Evolutionary conservation across 2,888 invertebrate genomes (phyloP).

Genomic region (Plemyria rubiginata): DNA sequence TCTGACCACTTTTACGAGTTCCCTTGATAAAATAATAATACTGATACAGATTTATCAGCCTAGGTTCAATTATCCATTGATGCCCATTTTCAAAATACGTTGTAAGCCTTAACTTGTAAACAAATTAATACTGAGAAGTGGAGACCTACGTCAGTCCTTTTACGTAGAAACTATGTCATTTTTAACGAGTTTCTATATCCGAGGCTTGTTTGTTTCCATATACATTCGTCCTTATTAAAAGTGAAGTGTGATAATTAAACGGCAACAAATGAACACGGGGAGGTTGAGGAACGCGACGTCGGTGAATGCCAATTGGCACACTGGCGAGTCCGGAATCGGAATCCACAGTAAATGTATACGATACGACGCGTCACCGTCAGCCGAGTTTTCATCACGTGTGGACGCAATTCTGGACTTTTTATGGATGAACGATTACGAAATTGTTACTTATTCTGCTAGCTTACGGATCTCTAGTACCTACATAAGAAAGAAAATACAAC

Average conservation of each 20-base stretch:
- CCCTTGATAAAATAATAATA: constrained; percentile 49
- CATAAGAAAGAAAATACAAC: too few species aligned
- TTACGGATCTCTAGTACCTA: not conserved
- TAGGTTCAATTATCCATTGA: not conserved
- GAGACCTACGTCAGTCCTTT: constrained; percentile 2
- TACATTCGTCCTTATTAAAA: constrained; percentile 35
- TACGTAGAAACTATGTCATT: not conserved
- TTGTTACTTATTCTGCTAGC: constrained; percentile 6
- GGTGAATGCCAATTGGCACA: constrained; percentile 68
- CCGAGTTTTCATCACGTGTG: constrained; percentile 40
- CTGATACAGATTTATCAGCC: constrained; percentile 36
- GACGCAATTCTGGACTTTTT: constrained; percentile 28
- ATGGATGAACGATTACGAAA: constrained; percentile 28
- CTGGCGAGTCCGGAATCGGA: constrained; percentile 46
- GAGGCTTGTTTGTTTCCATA: constrained; percentile 11
- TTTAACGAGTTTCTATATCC: constrained; percentile 9
- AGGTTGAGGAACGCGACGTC: constrained; percentile 48
- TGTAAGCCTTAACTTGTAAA: not conserved
- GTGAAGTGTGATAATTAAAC: constrained; percentile 41
- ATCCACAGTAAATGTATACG: constrained; percentile 47
- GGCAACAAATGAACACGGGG: constrained; percentile 36
- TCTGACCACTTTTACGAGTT: constrained; percentile 58
- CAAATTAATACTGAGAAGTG: not conserved
- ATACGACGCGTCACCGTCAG: constrained; percentile 27
- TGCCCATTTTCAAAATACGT: not conserved